phyloP scores from a whole-genome alignment of 2,113 vertebrate species.

The Camarhynchus parvulus region DNA sequence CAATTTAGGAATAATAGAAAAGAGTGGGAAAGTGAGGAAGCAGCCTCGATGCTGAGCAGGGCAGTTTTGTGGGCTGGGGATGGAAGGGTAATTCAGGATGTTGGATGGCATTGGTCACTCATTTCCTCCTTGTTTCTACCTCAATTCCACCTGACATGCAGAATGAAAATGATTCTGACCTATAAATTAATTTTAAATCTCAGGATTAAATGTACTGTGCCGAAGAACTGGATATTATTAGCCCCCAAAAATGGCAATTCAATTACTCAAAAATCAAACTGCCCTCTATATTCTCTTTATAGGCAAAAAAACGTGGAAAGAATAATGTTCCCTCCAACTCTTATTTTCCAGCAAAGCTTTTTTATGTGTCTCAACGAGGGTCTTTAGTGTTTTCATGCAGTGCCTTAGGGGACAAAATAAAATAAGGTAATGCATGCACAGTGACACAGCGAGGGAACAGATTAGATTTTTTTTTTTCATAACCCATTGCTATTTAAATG shows the following conservation, averaged over 20 bases:
- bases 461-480: constrained; percentile 2
- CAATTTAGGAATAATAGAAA: not conserved
- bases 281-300: not conserved
- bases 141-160: not conserved
- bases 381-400: constrained; percentile 42
- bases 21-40: not conserved
- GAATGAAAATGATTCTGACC: not conserved
- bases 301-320: not conserved
- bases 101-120: not conserved
- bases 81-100: not conserved
- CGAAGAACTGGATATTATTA: not conserved
- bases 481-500: constrained; percentile 60
- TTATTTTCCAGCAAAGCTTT: constrained; percentile 48
- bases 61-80: not conserved
- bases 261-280: constrained; percentile 1
- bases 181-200: not conserved
- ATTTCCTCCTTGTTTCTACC: not conserved
- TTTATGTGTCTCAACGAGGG: constrained; percentile 39
- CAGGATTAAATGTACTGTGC: not conserved
- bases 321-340: constrained; percentile 15
- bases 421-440: constrained; percentile 28
- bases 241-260: not conserved
- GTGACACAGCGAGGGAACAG: constrained; percentile 34
- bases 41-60: not conserved
- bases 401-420: constrained; percentile 40